phyloP scores from a whole-genome alignment of 35 echinoderm and acorn worm genomes.

The Lytechinus variegatus region DNA sequence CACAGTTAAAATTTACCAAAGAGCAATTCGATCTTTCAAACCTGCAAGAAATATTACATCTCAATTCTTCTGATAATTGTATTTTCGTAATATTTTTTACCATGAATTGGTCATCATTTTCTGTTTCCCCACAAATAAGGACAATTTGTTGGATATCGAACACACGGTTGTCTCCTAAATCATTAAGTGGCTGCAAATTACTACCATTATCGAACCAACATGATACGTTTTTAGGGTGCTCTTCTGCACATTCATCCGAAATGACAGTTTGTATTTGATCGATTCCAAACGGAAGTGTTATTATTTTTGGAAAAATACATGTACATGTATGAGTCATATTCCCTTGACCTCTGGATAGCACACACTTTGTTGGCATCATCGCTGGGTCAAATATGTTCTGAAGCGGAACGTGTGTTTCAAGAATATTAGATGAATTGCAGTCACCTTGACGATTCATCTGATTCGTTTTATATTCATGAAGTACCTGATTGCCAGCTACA shows the following conservation, averaged over 20 bases:
- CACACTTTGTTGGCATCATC: neutral
- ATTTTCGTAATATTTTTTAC: neutral
- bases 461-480: neutral
- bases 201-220: neutral
- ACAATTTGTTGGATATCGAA: neutral
- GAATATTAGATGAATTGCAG: neutral
- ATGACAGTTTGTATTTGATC: neutral
- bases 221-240: neutral
- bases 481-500: neutral
- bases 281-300: neutral
- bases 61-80: neutral
- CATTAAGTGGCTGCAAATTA: neutral
- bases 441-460: neutral
- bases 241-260: neutral
- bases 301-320: neutral
- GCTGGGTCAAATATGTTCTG: neutral
- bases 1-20: neutral
- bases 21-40: neutral
- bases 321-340: neutral
- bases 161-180: neutral
- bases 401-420: neutral
- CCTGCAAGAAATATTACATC: neutral
- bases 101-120: neutral
- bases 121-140: neutral
- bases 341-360: neutral